Conservation (phyloP, 2,888 invertebrate species). For the Timema cristinae region DNA sequence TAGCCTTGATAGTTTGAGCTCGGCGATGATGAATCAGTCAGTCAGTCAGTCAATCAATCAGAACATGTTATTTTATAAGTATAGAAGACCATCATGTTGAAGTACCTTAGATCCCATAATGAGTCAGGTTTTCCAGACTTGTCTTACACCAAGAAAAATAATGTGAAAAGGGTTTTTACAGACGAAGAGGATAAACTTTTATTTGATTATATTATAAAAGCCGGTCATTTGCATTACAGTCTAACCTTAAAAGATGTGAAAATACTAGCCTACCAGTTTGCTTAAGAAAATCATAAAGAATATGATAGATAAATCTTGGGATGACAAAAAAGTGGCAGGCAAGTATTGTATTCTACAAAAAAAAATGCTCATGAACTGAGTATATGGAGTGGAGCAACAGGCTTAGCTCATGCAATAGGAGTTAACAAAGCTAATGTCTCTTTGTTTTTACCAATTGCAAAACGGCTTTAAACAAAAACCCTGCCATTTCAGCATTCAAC, state of each 20-base stretch:
- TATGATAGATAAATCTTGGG: slow-evolving; percentile 25
- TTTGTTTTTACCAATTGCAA: slow-evolving; percentile 35
- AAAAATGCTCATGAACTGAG: slow-evolving; percentile 31
- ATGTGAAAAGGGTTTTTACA: slow-evolving; percentile 25
- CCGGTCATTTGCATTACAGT: slow-evolving; percentile 31
- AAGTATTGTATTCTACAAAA: slow-evolving; percentile 32
- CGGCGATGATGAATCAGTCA: too few species aligned
- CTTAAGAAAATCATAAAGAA: slow-evolving; percentile 24
- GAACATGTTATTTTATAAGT: too few species aligned
- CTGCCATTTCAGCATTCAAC: slow-evolving; percentile 22
- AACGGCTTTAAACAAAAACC: slow-evolving; percentile 28
- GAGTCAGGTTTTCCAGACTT: too few species aligned
- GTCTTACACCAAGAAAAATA: neutral
- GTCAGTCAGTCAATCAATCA: too few species aligned
- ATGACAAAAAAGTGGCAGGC: slow-evolving; percentile 22
- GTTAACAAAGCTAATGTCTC: slow-evolving; percentile 35
- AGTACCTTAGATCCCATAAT: too few species aligned
- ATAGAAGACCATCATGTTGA: too few species aligned
- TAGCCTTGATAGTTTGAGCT: too few species aligned
- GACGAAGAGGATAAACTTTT: slow-evolving; percentile 28
- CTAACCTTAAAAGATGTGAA: slow-evolving; percentile 34
- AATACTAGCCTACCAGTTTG: slow-evolving; percentile 36
- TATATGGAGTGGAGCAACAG: slow-evolving; percentile 31
- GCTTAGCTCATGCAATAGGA: slow-evolving; percentile 31
- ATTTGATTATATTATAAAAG: slow-evolving; percentile 27